phyloP scores from a whole-genome alignment of 2,797 vertebrate species.

The Acanthis flammea region DNA sequence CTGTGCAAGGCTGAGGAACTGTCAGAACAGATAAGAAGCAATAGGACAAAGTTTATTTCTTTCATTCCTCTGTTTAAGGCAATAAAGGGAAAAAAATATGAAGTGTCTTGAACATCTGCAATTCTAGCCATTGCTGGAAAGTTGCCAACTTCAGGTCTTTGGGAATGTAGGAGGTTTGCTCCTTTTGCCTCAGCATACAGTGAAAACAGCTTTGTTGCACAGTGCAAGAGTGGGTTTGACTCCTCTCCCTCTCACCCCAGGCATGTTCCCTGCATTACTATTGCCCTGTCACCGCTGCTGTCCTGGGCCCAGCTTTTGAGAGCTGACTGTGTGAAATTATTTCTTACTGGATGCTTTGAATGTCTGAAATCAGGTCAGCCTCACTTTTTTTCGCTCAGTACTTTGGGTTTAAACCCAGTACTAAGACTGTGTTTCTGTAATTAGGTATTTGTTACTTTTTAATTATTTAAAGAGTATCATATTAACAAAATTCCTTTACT shows the following conservation, averaged over 20 bases:
- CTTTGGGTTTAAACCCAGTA: neutral
- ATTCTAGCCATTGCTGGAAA: neutral
- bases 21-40: neutral
- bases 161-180: neutral
- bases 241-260: neutral
- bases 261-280: accelerated
- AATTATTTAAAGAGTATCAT: neutral
- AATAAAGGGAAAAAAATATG: neutral
- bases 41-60: neutral
- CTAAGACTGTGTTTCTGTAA: neutral
- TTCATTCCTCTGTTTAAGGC: neutral
- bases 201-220: neutral
- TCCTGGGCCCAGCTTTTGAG: neutral
- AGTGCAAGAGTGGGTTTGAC: neutral
- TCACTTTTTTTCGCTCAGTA: neutral
- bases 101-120: neutral
- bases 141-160: neutral
- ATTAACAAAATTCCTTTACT: neutral
- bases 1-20: neutral
- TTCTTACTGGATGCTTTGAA: neutral
- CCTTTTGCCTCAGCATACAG: neutral
- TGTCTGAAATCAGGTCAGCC: neutral
- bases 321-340: neutral
- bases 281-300: neutral
- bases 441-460: neutral